Evolutionary conservation across 2,113 vertebrate genomes (phyloP), one percentile per base, ranked within the genome.

Genomic region (Girardinichthys multiradiatus): DNA sequence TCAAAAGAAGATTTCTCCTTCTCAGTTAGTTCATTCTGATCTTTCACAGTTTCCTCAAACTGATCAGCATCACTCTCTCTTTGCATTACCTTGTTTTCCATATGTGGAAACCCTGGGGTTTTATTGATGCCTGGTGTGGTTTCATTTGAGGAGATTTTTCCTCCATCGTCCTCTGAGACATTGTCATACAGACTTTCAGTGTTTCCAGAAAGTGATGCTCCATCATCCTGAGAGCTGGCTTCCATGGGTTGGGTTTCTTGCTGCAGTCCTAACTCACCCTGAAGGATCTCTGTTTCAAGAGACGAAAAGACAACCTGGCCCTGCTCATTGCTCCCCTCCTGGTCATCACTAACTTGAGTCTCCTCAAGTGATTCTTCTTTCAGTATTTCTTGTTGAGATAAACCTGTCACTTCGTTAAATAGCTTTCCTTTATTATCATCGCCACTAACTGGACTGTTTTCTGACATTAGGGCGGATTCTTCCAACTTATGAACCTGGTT

Each of bases 121-220:
- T 57, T 29, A 26, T 73, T 42, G 70, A 31, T 24, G 30, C 75
- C 67, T 77, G 7, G 8, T 64, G 24, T 59, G 15, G n/a, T 74
- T 31, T 4, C 31, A 45, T 48, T 35, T 27, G 35, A 24, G 9
- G 68, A 48, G 35, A 69, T 35, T 1, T 7, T 64, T 17, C 8
- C 57, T 64, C 7, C 58, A 1, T 82, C 62, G 19, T 69, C 70
- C 9, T 76, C 71, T 68, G 64, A 37, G 14, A 27, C 8, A 1
- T 63, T 70, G 68, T 69, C 70, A 68, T 26, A 2, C 12, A 27
- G 5, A 17, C 29, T 57, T 62, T 65, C 45, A 60, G 33, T 19
- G 61, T 26, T 71, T 14, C 28, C 26, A 3, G 3, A 67, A 39
- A 64, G 27, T 7, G 54, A 58, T 12, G 21, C 57, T 29, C 2